Evolutionary conservation across 2,113 vertebrate species (phyloP), one percentile per base, ranked within the genome.

Genomic region (Istiophorus platypterus): DNA sequence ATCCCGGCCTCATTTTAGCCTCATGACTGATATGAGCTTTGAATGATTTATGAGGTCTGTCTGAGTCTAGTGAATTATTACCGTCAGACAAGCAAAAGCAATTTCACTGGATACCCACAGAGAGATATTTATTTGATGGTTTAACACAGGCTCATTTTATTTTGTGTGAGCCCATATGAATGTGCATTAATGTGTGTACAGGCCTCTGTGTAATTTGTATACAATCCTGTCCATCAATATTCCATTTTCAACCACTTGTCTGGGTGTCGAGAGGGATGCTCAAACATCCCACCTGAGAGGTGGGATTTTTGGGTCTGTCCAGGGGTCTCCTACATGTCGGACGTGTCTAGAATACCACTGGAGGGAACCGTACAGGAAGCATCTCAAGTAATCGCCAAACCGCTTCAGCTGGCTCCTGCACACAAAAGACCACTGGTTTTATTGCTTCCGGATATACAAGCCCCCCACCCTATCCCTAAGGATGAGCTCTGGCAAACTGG

Each of bases 391-490:
- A 88, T 81, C 59, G 20, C 62, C 39, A 59, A 71, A 85, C 59
- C 66, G 76, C 66, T 64, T 84, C 83, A 69, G 78, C 39, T 76
- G 27, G 13, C 69, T 74, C 31, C 59, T 68, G 41, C 66, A 63
- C 42, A 72, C 5, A 7, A 73, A 80, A 74, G 31, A 69, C 5
- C 24, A 4, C 34, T 24, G 61, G 31, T 74, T 84, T 82, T 67
- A 66, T 41, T 81, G 27, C 65, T 81, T 61, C 81, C 73, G 85
- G 86, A 84, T 59, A 45, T 27, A 81, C 81, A 78, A 72, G 72
- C 66, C 79, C 82, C 74, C 87, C 88, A 81, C 91, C 91, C 91
- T 66, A 64, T 91, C 90, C 89, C 91, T 9, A 14, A 82, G 92
- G 92, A 89, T 62, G 61, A 80, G 63, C 66, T 56, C 37, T 27